A percentile compares a stretch with the other conserved stretches of the same genome.
Evolutionary conservation across 2,113 vertebrate genomes (phyloP).

Genomic region (Apus apus): DNA sequence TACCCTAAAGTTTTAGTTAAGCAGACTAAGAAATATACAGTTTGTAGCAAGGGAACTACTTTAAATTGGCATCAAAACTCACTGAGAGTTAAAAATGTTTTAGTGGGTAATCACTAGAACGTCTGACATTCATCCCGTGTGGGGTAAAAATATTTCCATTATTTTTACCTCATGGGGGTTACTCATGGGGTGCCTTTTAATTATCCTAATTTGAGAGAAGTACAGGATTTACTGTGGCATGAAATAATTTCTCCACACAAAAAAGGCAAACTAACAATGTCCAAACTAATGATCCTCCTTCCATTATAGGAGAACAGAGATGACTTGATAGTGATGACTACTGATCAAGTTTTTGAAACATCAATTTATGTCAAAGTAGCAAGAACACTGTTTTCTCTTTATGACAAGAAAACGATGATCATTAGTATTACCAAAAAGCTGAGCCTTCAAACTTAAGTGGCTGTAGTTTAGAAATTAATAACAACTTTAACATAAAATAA

Average conservation of each 20-base stretch:
- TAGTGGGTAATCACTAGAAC: neutral
- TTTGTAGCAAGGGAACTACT: neutral
- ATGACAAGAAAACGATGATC: neutral
- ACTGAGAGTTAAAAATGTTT: neutral
- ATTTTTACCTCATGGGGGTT: neutral
- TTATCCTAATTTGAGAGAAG: neutral
- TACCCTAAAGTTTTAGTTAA: neutral
- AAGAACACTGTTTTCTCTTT: neutral
- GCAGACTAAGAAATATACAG: neutral
- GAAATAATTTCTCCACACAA: slow-evolving; percentile 4
- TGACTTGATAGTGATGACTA: neutral
- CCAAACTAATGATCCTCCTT: neutral
- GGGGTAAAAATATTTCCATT: neutral
- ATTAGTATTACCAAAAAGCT: neutral
- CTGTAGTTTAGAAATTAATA: neutral
- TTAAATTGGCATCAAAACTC: neutral
- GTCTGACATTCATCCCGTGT: neutral
- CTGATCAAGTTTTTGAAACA: neutral
- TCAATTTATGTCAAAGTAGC: neutral
- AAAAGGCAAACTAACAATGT: neutral
- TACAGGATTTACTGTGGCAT: neutral
- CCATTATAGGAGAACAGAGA: neutral
- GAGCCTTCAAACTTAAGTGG: neutral
- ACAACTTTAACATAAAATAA: neutral
- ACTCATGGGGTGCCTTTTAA: neutral